Conservation (phyloP, 2,797 vertebrate species). For the Echeneis naucrates region DNA sequence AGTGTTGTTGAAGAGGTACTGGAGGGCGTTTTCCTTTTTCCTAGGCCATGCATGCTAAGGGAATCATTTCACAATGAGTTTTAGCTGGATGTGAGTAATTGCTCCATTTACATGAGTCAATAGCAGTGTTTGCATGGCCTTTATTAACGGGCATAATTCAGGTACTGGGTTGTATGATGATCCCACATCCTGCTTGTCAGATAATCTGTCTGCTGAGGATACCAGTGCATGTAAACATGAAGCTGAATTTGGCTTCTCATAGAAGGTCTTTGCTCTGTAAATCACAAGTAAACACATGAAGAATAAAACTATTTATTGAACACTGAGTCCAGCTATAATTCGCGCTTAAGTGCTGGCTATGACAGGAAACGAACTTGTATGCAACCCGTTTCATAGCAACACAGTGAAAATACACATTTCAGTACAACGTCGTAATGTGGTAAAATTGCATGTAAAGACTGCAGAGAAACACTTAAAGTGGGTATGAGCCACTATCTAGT, state of each 20-base stretch:
- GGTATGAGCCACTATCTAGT: neutral
- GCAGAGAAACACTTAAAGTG: conserved; percentile 5
- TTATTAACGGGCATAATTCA: conserved; percentile 26
- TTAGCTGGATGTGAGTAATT: conserved; percentile 47
- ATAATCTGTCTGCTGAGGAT: conserved; percentile 28
- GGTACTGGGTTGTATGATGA: conserved; percentile 19
- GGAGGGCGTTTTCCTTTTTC: conserved; percentile 20
- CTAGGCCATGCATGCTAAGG: neutral
- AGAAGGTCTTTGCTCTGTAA: conserved; percentile 4
- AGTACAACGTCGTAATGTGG: no score
- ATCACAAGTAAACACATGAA: neutral
- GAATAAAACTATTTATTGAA: neutral
- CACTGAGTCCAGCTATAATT: conserved; percentile 3
- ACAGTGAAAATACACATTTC: conserved; percentile 8
- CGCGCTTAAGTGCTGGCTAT: neutral
- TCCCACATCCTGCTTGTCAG: conserved; percentile 8
- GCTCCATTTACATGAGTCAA: conserved; percentile 44
- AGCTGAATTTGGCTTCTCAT: neutral
- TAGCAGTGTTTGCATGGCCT: conserved; percentile 36
- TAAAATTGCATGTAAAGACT: conserved; percentile 11
- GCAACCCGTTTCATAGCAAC: conserved; percentile 27
- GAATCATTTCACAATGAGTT: conserved; percentile 47
- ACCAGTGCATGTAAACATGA: neutral
- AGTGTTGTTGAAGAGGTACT: conserved; percentile 14
- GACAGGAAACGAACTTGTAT: conserved; percentile 18